Conservation (phyloP, 35 echinoderm and acorn worm species). For the Anneissia japonica region DNA sequence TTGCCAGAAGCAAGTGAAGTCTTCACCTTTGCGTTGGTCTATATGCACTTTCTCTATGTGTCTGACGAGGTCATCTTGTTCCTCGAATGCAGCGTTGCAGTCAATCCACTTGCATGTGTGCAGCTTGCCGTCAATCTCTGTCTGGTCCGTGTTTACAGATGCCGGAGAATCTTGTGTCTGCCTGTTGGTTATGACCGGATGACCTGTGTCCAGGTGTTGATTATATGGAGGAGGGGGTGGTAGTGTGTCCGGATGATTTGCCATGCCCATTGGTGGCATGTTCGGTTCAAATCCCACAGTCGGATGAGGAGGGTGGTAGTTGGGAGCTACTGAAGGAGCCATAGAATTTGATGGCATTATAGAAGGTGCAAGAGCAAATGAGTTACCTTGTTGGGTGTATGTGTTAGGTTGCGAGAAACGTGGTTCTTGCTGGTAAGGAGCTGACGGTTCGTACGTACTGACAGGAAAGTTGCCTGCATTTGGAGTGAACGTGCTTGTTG, state of each 20-base stretch:
- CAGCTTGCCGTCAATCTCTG: constrained; percentile 57
- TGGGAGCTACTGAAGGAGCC: not conserved
- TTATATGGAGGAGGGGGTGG: constrained; percentile 75
- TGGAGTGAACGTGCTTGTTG: not conserved
- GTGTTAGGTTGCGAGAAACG: constrained; percentile 2
- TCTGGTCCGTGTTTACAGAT: constrained; percentile 39
- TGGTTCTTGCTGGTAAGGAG: not conserved
- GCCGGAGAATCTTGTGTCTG: constrained; percentile 33
- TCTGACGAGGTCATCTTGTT: constrained; percentile 90
- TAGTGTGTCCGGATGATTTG: constrained; percentile 23
- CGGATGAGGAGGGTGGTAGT: constrained; percentile 6
- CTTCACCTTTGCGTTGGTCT: constrained; percentile 95
- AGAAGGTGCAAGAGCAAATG: not conserved
- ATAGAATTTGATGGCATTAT: constrained; percentile 3
- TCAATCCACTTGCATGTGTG: constrained; percentile 88
- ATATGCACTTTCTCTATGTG: constrained; percentile 99
- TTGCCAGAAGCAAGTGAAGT: constrained; percentile 99
- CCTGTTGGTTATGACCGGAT: constrained; percentile 41
- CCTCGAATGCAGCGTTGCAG: constrained; percentile 83
- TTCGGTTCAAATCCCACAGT: constrained; percentile 15
- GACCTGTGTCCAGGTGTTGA: constrained; percentile 69
- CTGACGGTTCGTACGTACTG: constrained; percentile 15
- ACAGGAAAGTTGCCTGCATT: constrained; percentile 10
- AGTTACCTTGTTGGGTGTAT: constrained; percentile 2
- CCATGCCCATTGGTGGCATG: not conserved